Conservation (phyloP, 2,113 vertebrate genomes). For the Mionectes macconnelli region DNA sequence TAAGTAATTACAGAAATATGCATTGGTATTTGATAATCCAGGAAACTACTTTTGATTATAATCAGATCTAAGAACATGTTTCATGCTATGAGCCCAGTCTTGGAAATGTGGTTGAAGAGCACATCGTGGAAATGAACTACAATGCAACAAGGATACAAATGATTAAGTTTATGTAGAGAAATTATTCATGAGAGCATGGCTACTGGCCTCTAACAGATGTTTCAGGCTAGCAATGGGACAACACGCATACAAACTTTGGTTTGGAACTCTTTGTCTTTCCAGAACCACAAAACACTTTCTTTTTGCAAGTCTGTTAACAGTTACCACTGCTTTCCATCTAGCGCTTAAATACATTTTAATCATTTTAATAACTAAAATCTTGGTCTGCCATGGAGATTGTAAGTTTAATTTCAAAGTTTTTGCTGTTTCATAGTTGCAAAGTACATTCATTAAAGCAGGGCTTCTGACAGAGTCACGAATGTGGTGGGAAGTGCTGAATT, state of each 20-base stretch:
- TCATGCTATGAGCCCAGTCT: fast-evolving
- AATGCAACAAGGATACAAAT: neutral
- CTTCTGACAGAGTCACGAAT: neutral
- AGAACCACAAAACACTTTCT: neutral
- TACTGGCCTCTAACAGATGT: neutral
- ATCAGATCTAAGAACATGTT: neutral
- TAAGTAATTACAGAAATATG: neutral
- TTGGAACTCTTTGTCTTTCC: neutral
- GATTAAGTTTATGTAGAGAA: neutral
- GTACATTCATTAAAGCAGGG: neutral
- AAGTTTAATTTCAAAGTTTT: neutral
- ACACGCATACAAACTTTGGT: neutral
- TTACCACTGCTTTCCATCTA: neutral
- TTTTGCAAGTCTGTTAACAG: neutral
- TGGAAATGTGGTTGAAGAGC: neutral
- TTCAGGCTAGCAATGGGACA: neutral
- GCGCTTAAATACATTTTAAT: neutral
- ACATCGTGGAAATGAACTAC: neutral
- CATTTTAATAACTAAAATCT: neutral
- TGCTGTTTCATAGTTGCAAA: neutral
- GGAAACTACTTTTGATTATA: neutral
- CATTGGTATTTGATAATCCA: neutral
- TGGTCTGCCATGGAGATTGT: neutral
- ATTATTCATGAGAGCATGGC: neutral
- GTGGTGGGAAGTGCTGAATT: neutral